Conservation (phyloP, 2,113 vertebrate genomes). For the Helogale parvula region DNA sequence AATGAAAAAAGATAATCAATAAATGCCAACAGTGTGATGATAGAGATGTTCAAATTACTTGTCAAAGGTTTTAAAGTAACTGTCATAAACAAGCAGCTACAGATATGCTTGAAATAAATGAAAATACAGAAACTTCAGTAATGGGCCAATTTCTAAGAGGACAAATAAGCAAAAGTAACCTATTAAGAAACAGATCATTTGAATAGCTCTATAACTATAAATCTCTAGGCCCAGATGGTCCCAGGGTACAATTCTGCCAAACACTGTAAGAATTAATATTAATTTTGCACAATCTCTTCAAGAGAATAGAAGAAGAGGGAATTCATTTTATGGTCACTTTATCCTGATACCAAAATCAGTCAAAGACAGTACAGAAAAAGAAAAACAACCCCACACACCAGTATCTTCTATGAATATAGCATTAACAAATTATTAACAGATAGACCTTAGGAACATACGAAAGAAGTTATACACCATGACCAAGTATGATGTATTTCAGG, state of each 20-base stretch:
- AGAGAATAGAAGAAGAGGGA: background rate
- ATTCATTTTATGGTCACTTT: background rate
- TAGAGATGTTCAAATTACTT: no score
- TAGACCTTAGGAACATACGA: background rate
- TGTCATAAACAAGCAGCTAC: background rate
- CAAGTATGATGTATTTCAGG: background rate
- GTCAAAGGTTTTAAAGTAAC: background rate
- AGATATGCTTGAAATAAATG: background rate
- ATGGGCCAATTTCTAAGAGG: background rate
- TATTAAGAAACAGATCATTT: background rate
- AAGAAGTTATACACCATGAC: background rate
- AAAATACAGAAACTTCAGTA: background rate
- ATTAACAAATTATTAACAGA: background rate
- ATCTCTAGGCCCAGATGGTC: background rate
- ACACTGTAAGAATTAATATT: background rate
- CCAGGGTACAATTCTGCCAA: background rate
- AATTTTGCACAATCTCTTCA: background rate
- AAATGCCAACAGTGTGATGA: no score
- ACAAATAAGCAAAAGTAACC: background rate
- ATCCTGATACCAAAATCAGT: background rate
- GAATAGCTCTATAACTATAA: background rate
- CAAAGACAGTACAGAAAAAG: background rate
- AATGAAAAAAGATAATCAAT: background rate
- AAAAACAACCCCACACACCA: background rate
- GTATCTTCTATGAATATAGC: background rate